These are phyloP conservation scores for Taurulus bubalis DNA, from an alignment of 2,113 vertebrate genomes.

Conservation along the genomic window DNA sequence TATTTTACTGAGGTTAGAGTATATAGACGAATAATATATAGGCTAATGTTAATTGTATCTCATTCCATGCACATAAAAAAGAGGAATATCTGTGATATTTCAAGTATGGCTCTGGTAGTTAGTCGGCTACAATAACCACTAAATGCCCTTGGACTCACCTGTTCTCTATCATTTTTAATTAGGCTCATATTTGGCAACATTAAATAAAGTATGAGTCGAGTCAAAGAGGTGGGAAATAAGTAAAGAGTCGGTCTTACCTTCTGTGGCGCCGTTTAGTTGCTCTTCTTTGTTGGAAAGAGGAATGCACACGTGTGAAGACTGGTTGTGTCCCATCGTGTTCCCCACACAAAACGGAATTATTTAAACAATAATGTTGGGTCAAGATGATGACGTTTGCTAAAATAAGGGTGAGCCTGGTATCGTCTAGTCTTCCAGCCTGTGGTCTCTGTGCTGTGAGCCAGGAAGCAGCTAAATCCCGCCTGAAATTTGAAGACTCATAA, in stretches of 20 bases:
- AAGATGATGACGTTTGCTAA: too few relatives aligned
- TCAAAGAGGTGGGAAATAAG: not conserved
- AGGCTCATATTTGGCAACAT: not conserved
- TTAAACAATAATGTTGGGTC: fast-evolving
- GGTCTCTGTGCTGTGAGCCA: not conserved
- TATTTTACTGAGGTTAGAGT: not conserved
- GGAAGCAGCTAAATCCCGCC: constrained; percentile 73
- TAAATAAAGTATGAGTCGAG: not conserved
- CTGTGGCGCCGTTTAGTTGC: not conserved
- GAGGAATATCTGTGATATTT: not conserved
- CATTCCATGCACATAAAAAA: not conserved
- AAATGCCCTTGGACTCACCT: too few relatives aligned
- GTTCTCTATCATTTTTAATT: too few relatives aligned
- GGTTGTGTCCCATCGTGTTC: constrained; percentile 72
- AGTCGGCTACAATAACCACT: not conserved
- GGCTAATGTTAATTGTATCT: not conserved
- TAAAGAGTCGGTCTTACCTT: constrained; percentile 63
- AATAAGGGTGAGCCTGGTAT: not conserved
- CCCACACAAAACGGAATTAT: not conserved
- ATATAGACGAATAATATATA: not conserved
- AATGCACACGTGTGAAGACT: constrained; percentile 48
- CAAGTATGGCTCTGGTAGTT: not conserved
- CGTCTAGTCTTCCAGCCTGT: not conserved
- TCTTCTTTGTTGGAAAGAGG: constrained; percentile 37
- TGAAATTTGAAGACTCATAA: constrained; percentile 79